phyloP scores from a whole-genome alignment of 2,888 invertebrate genomes.

The Synergus laeviventris region DNA sequence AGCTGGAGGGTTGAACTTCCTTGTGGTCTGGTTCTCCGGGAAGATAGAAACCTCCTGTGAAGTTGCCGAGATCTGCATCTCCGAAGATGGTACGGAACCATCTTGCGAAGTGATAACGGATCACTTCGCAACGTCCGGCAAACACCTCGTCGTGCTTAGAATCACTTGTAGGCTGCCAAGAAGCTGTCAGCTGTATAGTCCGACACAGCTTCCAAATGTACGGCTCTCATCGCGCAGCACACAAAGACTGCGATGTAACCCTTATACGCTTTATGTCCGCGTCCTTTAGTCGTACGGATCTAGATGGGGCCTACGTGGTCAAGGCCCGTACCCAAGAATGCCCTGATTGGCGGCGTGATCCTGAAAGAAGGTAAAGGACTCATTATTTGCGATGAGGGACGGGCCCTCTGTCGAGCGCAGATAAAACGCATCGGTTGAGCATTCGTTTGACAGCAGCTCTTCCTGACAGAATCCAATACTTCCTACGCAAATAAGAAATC shows the following conservation, averaged over 20 bases:
- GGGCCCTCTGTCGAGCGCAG: not conserved
- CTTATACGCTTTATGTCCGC: not conserved
- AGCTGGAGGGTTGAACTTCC: not conserved
- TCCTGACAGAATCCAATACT: not conserved
- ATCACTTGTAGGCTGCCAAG: not conserved
- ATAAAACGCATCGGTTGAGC: too few relatives aligned
- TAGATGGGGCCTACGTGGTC: too few relatives aligned
- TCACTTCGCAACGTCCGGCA: not conserved
- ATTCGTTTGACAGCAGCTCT: not conserved
- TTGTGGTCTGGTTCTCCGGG: too few relatives aligned
- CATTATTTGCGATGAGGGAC: too few relatives aligned
- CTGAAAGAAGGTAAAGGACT: too few relatives aligned
- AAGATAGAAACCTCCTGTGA: too few relatives aligned
- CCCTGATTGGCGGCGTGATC: too few relatives aligned
- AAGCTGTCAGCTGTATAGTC: not conserved
- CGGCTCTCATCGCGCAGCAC: not conserved
- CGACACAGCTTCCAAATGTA: not conserved
- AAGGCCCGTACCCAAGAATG: too few relatives aligned
- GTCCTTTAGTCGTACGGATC: too few relatives aligned
- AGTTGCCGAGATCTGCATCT: not conserved
- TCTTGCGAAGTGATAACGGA: too few relatives aligned
- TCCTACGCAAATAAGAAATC: not conserved
- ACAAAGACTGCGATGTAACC: not conserved
- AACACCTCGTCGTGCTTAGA: not conserved
- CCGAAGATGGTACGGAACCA: not conserved